These are phyloP conservation scores for Cathartes aura DNA, from an alignment of 2,113 vertebrate genomes.

Conservation along the genomic window DNA sequence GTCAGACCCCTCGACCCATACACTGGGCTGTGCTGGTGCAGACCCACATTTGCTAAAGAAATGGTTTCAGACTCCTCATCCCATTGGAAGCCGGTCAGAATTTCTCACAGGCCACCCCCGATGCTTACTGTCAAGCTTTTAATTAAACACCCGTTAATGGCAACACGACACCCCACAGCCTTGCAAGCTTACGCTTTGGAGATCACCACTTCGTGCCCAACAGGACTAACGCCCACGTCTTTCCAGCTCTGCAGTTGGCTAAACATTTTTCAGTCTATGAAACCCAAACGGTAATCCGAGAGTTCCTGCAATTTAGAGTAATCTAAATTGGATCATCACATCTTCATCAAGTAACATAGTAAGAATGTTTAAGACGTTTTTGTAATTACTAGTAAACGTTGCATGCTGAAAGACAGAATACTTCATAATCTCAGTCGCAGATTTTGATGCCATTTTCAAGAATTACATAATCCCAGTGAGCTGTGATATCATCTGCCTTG, in stretches of 20 bases:
- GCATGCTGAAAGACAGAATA: neutral
- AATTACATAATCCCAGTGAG: neutral
- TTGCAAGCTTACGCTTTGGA: neutral
- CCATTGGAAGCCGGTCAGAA: neutral
- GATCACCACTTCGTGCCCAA: neutral
- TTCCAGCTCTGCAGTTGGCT: neutral
- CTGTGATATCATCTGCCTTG: neutral
- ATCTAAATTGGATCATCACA: neutral
- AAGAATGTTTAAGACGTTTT: neutral
- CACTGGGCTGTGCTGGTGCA: accelerated
- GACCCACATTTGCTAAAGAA: neutral
- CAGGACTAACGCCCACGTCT: neutral
- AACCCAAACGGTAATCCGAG: accelerated
- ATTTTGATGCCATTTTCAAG: neutral
- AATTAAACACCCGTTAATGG: neutral
- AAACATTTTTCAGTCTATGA: neutral
- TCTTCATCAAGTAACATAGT: neutral
- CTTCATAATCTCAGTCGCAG: neutral
- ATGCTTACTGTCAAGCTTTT: neutral
- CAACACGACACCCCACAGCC: neutral
- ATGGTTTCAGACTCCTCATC: neutral
- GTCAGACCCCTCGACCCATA: neutral
- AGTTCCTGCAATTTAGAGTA: neutral
- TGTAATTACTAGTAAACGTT: neutral
- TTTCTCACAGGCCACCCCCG: neutral